A percentile compares a stretch with the other conserved stretches of the same genome.
phyloP scores from a whole-genome alignment of 2,113 vertebrate genomes.

The Ictalurus punctatus region DNA sequence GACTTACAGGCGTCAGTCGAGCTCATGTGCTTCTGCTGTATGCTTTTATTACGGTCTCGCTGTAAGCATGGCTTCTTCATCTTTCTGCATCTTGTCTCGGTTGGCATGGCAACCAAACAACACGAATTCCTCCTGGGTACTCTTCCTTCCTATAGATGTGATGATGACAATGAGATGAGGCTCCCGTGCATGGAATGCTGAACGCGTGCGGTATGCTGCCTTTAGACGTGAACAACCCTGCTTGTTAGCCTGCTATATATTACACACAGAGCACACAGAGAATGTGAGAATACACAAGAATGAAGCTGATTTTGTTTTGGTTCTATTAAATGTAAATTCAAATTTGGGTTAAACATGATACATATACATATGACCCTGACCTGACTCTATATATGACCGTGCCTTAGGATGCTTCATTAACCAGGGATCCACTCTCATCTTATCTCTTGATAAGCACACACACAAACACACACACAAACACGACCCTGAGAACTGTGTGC shows the following conservation, averaged over 20 bases:
- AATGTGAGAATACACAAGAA: neutral
- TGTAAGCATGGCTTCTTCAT: constrained; percentile 9
- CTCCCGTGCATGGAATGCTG: neutral
- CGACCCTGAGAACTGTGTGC: neutral
- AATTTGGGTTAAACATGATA: neutral
- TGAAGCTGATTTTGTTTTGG: neutral
- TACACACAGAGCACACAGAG: neutral
- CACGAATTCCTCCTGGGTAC: constrained; percentile 38
- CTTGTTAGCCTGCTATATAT: neutral
- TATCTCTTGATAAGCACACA: neutral
- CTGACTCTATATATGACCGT: neutral
- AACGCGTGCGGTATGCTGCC: neutral
- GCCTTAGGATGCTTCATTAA: neutral
- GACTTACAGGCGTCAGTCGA: neutral
- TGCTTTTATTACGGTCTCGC: neutral
- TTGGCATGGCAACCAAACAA: constrained; percentile 74
- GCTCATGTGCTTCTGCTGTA: neutral
- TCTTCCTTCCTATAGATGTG: constrained; percentile 19
- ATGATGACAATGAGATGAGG: constrained; percentile 19
- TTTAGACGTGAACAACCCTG: neutral
- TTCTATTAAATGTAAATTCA: neutral
- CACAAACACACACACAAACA: neutral
- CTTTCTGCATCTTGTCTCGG: constrained; percentile 3
- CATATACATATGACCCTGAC: neutral
- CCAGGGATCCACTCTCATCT: neutral